Evolutionary conservation across 1,140 invertebrate species (phyloP).

Genomic region (Augochlora pura): DNA sequence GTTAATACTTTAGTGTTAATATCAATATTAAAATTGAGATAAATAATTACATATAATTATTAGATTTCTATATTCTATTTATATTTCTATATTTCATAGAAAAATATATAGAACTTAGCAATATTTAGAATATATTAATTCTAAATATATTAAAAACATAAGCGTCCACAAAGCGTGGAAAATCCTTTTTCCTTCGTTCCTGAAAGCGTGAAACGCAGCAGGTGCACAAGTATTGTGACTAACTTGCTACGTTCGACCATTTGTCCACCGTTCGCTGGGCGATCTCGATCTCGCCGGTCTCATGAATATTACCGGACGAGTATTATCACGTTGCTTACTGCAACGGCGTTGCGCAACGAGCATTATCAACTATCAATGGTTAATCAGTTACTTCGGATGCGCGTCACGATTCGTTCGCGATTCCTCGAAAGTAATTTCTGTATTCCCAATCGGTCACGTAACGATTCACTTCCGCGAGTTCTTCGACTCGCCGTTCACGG

Average conservation of each 20-base stretch:
- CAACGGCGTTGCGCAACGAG: slow-evolving; percentile 16
- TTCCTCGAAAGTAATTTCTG: background rate
- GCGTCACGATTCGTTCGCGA: slow-evolving; percentile 25
- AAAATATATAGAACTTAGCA: no score
- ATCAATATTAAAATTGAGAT: no score
- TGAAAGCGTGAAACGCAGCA: no score
- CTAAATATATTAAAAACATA: no score
- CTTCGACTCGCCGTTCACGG: background rate
- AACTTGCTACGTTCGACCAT: background rate
- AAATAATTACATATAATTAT: no score
- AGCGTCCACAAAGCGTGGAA: no score
- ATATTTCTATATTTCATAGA: no score
- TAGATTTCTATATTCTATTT: no score
- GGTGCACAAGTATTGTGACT: no score
- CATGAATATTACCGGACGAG: slow-evolving; percentile 28
- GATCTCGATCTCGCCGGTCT: background rate
- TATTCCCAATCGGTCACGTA: slow-evolving; percentile 7
- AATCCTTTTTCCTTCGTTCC: no score
- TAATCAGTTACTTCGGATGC: slow-evolving; percentile 36
- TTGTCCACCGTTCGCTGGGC: background rate
- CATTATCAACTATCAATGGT: slow-evolving; percentile 18
- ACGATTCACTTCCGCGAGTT: slow-evolving; percentile 15
- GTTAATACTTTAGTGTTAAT: no score
- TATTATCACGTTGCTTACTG: background rate
- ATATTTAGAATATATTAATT: no score